Conservation (phyloP, 2,113 vertebrate genomes). For the Paramisgurnus dabryanus region DNA sequence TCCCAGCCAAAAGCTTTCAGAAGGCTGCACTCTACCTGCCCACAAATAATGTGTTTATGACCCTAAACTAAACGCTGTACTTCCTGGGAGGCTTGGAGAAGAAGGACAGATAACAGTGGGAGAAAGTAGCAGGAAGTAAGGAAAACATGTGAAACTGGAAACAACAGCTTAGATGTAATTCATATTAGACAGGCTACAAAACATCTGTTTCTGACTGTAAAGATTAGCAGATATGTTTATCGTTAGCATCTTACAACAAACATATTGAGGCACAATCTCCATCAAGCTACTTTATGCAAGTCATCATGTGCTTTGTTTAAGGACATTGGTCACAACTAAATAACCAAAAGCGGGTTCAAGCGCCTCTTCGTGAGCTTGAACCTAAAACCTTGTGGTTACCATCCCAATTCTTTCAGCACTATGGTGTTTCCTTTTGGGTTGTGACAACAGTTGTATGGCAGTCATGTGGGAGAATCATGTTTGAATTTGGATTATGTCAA, state of each 20-base stretch:
- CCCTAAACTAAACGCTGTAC: slow-evolving; percentile 2
- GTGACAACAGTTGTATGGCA: too few species aligned
- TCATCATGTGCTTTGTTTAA: neutral
- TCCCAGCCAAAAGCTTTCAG: slow-evolving; percentile 20
- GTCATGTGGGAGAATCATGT: too few species aligned
- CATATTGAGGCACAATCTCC: neutral
- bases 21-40: slow-evolving; percentile 1
- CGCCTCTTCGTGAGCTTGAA: neutral
- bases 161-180: neutral
- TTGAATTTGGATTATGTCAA: too few species aligned
- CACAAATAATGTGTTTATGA: slow-evolving; percentile 19
- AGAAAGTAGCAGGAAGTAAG: neutral
- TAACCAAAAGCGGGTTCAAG: too few species aligned
- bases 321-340: neutral
- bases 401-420: neutral
- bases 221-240: neutral
- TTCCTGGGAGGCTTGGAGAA: slow-evolving; percentile 5
- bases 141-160: neutral
- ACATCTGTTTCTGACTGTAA: neutral
- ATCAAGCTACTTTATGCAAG: neutral
- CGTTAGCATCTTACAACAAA: too few species aligned
- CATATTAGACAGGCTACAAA: neutral
- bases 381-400: neutral
- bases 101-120: neutral
- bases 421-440: too few species aligned